These are phyloP conservation scores for Drosophila nasuta DNA, from an alignment of 1,140 invertebrate species.

Conservation along the genomic window DNA sequence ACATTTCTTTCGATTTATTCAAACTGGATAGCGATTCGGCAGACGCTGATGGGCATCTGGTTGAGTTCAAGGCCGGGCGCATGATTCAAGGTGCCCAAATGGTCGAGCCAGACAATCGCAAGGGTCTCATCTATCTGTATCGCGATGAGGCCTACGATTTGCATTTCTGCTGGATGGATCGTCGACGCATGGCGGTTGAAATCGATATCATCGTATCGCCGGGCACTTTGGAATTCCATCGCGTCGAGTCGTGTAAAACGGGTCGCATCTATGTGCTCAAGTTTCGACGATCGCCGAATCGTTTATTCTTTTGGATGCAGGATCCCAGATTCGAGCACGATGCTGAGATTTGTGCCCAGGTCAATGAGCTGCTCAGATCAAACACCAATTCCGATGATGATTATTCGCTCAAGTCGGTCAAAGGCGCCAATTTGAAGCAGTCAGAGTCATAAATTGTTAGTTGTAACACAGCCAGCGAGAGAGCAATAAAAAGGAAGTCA, in stretches of 20 bases:
- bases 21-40: slow-evolving; percentile 9
- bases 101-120: slow-evolving; percentile 97
- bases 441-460: not conserved
- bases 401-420: not conserved
- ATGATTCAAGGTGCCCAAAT: slow-evolving; percentile 97
- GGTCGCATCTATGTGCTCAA: slow-evolving; percentile 98
- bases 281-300: slow-evolving; percentile 95
- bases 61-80: slow-evolving; percentile 98
- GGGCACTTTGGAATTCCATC: slow-evolving; percentile 98
- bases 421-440: not conserved
- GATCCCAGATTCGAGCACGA: slow-evolving; percentile 97
- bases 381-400: slow-evolving; percentile 84
- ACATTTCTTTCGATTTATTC: not conserved
- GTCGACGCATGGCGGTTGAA: slow-evolving; percentile 88
- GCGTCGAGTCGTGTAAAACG: slow-evolving; percentile 96
- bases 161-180: slow-evolving; percentile 99
- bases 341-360: slow-evolving; percentile 94
- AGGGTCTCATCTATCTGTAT: slow-evolving; percentile 96
- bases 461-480: not conserved
- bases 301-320: slow-evolving; percentile 99
- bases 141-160: slow-evolving; percentile 94
- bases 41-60: slow-evolving; percentile 85
- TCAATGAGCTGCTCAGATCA: slow-evolving; percentile 92
- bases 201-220: slow-evolving; percentile 98
- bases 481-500: too few relatives aligned